A percentile compares a stretch with the other conserved stretches of the same genome.
Conservation (phyloP, 2,888 invertebrate species). For the Sympetrum striolatum region DNA sequence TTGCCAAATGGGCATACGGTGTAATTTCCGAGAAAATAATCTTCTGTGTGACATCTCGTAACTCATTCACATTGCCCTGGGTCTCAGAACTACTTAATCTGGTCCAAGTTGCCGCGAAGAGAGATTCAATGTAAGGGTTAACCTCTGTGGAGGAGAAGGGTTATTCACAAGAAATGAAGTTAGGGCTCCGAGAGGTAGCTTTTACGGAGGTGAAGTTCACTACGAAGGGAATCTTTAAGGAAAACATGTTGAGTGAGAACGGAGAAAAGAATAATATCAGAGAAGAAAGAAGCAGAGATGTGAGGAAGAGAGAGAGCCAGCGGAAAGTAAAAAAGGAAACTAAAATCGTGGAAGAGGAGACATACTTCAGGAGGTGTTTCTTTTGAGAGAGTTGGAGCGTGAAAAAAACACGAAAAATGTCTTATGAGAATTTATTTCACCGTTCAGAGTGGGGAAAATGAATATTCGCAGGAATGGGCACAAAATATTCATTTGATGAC, state of each 20-base stretch:
- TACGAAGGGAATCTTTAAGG: not conserved
- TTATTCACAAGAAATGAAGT: not conserved
- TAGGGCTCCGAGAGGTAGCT: not conserved
- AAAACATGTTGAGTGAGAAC: not conserved
- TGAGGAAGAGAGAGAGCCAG: not conserved
- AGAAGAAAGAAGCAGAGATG: not conserved
- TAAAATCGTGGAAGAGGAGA: not conserved
- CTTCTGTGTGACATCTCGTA: no score
- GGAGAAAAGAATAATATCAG: not conserved
- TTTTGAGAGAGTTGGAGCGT: not conserved
- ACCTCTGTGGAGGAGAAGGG: not conserved
- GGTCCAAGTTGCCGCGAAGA: not conserved
- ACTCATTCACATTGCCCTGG: no score
- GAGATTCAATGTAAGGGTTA: not conserved
- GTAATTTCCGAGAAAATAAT: no score
- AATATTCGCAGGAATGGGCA: no score
- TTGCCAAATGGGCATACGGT: no score
- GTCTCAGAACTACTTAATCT: no score
- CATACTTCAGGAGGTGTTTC: slow-evolving; percentile 7
- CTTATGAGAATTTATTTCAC: not conserved
- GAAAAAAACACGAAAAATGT: not conserved
- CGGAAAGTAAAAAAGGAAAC: not conserved
- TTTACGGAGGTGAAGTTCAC: not conserved
- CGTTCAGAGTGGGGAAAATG: not conserved
- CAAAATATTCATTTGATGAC: no score